Evolutionary conservation across 1,140 invertebrate genomes (phyloP), one percentile per base, ranked within the genome.

Genomic region (Phymorhynchus buccinoides): DNA sequence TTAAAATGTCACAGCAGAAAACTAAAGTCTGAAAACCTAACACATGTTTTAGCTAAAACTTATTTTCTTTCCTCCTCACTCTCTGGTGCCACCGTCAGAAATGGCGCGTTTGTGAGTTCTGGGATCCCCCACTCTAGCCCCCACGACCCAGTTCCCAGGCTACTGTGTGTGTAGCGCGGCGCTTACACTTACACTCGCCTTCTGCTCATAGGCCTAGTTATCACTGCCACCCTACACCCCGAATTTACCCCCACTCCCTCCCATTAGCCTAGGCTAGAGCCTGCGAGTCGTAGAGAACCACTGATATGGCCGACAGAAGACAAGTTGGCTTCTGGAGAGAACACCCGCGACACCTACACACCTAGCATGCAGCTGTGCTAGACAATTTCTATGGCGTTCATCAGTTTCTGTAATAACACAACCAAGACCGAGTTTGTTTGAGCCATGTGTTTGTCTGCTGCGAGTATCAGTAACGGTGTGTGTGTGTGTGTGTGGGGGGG

Each of bases 141-240:
- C 30, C 68, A 0, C 68, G 68, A 71, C 68, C 68, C 35, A 71
- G 30, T 71, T 71, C 68, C 68, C 68, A 71, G 32, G 68, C 68
- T 62, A 62, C 56, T 27, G 56, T 62, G 48, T 52, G 56, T 27
- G 56, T 62, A 62, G 18, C 22, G 56, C n/a, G 56, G 56, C 56
- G n/a, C n/a, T n/a, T n/a, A n/a, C n/a, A n/a, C n/a, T n/a, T n/a
- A n/a, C n/a, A 52, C 48, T 62, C 56, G 22, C 14, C 22, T 62
- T 62, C 56, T 62, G 56, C 48, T n/a, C n/a, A n/a, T n/a, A n/a
- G n/a, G n/a, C n/a, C n/a, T 52, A 18, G 48, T 62, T 62, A 62
- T 62, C 56, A 62, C 56, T 27, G 14, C 56, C 56, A 22, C 56
- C 56, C 56, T 27, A 14, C 56, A 7, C 56, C n/a, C 56, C 6